Base-by-base conservation (phyloP, 2,888 invertebrate species). In the Fissipunctia ypsillon region DNA sequence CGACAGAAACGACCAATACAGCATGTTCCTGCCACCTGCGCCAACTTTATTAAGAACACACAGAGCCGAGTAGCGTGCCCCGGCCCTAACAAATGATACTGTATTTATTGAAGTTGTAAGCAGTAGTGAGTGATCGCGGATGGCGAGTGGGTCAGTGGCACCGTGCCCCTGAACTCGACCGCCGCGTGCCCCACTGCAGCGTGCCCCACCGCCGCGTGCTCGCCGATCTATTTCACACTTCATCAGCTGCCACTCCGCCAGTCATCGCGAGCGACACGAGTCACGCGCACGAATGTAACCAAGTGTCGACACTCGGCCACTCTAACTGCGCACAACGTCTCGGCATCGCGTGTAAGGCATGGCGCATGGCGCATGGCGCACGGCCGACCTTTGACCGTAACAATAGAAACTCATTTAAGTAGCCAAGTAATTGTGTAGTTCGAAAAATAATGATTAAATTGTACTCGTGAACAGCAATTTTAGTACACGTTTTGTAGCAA, bases 1-100 rank as follows among this genome's bases (percentile, higher is more conserved):
- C 85, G 90, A 78, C 71, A 84, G 16, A 73, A 72, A 56, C 52
- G 52, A 22, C n/a, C 52, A 9, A 50, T 63, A 28, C 48, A 63
- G 28, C 22, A 45, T 61, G 28, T 14, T 61, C 43, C 12, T 25
- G 60, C 38, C 19, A 25, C 38, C 60, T 25, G 10, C n/a, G 19
- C 60, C 61, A 19, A 59, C 31, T 35, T n/a, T n/a, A n/a, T 14
- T 14, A 35, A 7, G 14, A 35, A 35, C 19, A 61, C 61, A 41
- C 19, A 41, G 25, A 41, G 25, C 25, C 12, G 38, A 43, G 19
- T 19, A 41, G 60, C 38, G 6, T 19, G n/a, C n/a, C n/a, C n/a
- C n/a, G n/a, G 38, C 25, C 43, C 43, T 28, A 28, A 52, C 43
- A 16, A 10, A 25, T 35, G 16, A 31, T 16, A 73, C 41, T 16